Base-by-base conservation (phyloP, 2,888 invertebrate species). In the Prosapia bicincta region DNA sequence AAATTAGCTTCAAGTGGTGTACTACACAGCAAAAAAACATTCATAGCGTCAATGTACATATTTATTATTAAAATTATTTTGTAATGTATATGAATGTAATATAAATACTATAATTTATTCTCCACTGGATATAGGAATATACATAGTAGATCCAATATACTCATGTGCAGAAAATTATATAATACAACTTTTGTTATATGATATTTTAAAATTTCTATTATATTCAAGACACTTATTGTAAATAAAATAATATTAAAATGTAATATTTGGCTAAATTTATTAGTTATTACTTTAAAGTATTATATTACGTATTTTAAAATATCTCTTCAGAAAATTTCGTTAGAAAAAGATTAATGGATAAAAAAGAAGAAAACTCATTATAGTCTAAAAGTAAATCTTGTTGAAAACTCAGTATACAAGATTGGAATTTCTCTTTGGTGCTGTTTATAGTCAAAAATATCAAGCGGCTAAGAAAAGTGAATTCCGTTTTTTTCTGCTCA, bases 381-480 rank as follows among this genome's bases (percentile, higher is more conserved):
- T 54, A 54, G 20, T 2, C 13, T 20, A 54, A 54, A 54, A n/a
- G 20, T 54, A 54, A 54, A 54, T 54, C 54, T 54, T 54, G 54
- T 54, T 54, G 54, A 54, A 54, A 54, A 54, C 54, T 54, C 54
- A 20, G 54, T 54, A 54, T 54, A 54, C 54, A 54, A 54, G 54
- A 54, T 20, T 54, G 54, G 54, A 54, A 54, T 54, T 85, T 90
- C 78, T 78, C 80, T 79, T 77, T 78, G 80, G 79, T 76, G 78
- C 80, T 80, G 80, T 80, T 80, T 80, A 80, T 80, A 80, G 80
- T 80, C 78, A 75, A 77, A 78, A 78, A 78, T 78, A 80, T 78
- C 79, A 76, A 78, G 79, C 78, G 78, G 79, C 80, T 77, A 78
- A 75, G 75, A 69, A 78, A 76, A 76, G 74, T 77, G 6, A 54